Evolutionary conservation across 2,797 vertebrate species (phyloP), one percentile per base, ranked within the genome.

Genomic region (Rhinogobio ventralis): DNA sequence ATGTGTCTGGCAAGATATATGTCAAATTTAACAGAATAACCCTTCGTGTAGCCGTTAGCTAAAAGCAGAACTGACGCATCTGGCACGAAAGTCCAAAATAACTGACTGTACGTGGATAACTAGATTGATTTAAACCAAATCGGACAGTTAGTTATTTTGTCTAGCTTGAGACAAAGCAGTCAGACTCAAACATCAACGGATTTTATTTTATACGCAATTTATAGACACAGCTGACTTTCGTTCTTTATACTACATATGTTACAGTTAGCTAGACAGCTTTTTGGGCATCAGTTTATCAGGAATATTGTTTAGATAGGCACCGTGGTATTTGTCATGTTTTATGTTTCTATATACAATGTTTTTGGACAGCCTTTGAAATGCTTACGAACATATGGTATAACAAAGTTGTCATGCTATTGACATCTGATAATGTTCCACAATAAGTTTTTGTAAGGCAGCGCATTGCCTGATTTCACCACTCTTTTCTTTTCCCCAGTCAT

Each of bases 41-140:
- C 4, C 2, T 86, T 17, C 1, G 30, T 66, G n/a, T 86, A 84
- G 82, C 82, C 19, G 20, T 84, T 55, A 45, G 82, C 82, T 57
- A 60, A 36, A 55, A 68, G 51, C 36, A 3, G 46, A 28, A 20
- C 62, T 77, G 82, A 76, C 82, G 62, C 73, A 84, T 14, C 25
- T 76, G 62, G 17, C 10, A 33, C n/a, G 25, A 60, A 33, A 73
- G 39, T 51, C 55, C 19, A 20, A 20, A 49, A 23, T 19, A 62
- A 60, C 53, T 55, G 67, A 68, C 64, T 69, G 62, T 33, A 49
- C 19, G 23, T 53, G 23, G 23, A 11, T 14, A 71, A 71, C 67
- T 23, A 6, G 6, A 23, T n/a, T n/a, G 11, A 55, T 36, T 36
- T 57, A 0, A 14, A 68, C 19, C 20, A 71, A 13, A 25, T 23